Evolutionary conservation across 2,113 vertebrate genomes (phyloP).

Genomic region (Macroglossus sobrinus): DNA sequence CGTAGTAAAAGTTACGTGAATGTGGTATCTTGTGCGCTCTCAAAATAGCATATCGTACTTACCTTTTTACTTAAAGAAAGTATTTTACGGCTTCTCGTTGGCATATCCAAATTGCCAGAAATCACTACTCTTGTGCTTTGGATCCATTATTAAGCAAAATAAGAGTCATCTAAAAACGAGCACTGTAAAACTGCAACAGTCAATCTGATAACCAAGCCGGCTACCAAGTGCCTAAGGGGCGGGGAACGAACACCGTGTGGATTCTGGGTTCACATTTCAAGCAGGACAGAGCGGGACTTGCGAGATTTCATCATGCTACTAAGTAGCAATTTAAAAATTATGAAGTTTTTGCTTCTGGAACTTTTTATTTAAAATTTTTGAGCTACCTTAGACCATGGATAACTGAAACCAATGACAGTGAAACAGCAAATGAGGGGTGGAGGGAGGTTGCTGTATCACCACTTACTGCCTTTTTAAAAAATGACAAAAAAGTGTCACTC

Average conservation of each 20-base stretch:
- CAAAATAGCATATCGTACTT: no score
- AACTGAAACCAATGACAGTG: neutral
- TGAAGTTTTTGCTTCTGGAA: neutral
- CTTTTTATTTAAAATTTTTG: neutral
- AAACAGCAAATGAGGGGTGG: neutral
- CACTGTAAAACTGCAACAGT: neutral
- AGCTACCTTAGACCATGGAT: neutral
- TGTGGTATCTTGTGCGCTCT: no score
- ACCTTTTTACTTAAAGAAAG: neutral
- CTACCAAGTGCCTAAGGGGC: neutral
- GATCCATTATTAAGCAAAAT: neutral
- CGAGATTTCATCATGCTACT: neutral
- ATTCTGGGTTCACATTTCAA: neutral
- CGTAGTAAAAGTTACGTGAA: neutral
- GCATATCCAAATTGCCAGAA: neutral
- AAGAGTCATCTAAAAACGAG: neutral
- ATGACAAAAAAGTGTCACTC: slow-evolving; percentile 31
- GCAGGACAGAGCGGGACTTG: neutral
- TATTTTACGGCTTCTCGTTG: neutral
- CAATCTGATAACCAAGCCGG: no score
- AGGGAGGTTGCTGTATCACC: neutral
- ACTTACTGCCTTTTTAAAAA: slow-evolving; percentile 50
- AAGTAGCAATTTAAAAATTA: neutral
- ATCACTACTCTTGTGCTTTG: neutral
- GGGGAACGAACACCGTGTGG: neutral